Base-by-base conservation (phyloP, 1,140 invertebrate genomes). In the Nephotettix cincticeps region DNA sequence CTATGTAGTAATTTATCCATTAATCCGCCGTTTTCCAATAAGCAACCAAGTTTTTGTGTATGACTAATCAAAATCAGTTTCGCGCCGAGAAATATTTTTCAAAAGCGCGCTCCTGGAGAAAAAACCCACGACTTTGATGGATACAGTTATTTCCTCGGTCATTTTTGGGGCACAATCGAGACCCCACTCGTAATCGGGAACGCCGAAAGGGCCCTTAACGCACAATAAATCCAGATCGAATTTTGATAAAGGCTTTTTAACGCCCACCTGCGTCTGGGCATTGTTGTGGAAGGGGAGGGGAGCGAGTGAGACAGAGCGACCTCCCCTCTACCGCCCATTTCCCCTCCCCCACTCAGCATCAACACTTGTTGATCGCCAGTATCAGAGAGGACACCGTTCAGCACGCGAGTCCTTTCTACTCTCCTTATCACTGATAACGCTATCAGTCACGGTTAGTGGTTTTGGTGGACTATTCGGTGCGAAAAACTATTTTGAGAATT, bases 161-260 rank as follows among this genome's bases (percentile, higher is more conserved):
- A 4, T 19, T 4, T 4, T 4, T n/a, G 19, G 47, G 19, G 19
- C 21, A 51, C 47, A 51, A 21, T 51, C 47, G n/a, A 51, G 47
- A 17, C 14, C 14, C 21, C 21, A 2, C n/a, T 4, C 6, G n/a
- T 4, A 21, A 51, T 21, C 14, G 47, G n/a, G 14, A 17, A 3
- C 47, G 47, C 47, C 21, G 47, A 51, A 51, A 51, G 47, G 47
- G 47, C 47, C 14, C 47, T 51, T 51, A 51, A 51, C 21, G 47
- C 47, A 51, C 47, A 51, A 51, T 51, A 51, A 51, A 51, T 51
- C 47, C 47, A 51, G 47, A 51, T 51, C 47, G 47, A 51, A 51
- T 51, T 51, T 51, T 51, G 47, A 51, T 51, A 51, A 51, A 51
- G 47, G 47, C 47, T n/a, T 40, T 40, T 40, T 11, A n/a, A 51